Evolutionary conservation across 2,797 vertebrate genomes (phyloP).

Genomic region (Pempheris klunzingeri): DNA sequence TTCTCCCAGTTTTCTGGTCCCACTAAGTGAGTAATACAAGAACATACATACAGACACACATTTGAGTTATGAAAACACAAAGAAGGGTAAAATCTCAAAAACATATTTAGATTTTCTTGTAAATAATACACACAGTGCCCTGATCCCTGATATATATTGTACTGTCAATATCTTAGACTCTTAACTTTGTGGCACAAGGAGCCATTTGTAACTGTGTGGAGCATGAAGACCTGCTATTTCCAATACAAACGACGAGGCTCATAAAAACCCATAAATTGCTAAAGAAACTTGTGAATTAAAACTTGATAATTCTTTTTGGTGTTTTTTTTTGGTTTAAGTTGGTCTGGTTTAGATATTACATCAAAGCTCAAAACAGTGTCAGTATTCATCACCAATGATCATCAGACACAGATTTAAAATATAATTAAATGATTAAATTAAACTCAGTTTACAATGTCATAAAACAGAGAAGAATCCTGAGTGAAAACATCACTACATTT

Average conservation of each 20-base stretch:
- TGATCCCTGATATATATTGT: not conserved
- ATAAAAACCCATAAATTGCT: not conserved
- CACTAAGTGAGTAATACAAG: no score
- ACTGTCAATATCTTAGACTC: not conserved
- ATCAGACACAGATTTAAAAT: no score
- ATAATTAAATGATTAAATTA: no score
- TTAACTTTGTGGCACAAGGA: not conserved
- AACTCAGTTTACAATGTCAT: no score
- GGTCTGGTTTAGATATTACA: not conserved
- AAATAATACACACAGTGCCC: not conserved
- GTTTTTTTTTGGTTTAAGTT: no score
- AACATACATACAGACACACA: not conserved
- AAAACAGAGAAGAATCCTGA: no score
- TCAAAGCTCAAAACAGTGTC: no score
- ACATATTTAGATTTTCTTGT: not conserved
- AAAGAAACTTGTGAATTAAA: not conserved
- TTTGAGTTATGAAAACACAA: conserved; percentile 3
- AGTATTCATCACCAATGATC: no score
- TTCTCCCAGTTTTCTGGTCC: no score
- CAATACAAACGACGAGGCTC: not conserved
- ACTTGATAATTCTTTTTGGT: not conserved
- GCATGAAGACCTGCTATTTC: not conserved
- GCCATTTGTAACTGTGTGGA: not conserved
- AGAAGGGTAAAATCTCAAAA: not conserved
- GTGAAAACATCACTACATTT: not conserved